Percentiles rank a stretch among this genome's conserved stretches.
Evolutionary conservation across 2,797 vertebrate species (phyloP).

Genomic region (Siniperca obscura): DNA sequence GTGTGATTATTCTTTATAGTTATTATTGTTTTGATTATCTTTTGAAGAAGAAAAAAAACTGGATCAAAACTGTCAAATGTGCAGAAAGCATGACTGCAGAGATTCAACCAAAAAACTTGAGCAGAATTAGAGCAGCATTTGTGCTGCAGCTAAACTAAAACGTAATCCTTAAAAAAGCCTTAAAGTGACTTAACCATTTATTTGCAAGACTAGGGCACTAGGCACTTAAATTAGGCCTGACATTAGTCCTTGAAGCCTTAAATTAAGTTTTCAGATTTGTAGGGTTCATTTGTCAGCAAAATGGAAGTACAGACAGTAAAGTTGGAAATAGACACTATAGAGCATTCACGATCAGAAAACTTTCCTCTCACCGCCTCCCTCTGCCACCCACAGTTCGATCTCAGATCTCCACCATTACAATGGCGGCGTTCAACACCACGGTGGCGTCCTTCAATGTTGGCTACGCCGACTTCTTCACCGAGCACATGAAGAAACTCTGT

Average conservation of each 20-base stretch:
- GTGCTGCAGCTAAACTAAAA: too few species aligned
- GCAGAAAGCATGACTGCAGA: too few species aligned
- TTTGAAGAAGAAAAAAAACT: too few species aligned
- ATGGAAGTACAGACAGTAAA: background rate
- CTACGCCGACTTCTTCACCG: conserved; percentile 97
- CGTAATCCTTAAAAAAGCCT: too few species aligned
- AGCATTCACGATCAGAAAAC: background rate
- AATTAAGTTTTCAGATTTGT: too few species aligned
- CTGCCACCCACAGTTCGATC: conserved; percentile 88
- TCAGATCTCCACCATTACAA: conserved; percentile 99
- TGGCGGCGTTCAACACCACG: conserved; percentile 98
- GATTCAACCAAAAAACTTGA: too few species aligned
- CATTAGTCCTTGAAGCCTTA: too few species aligned
- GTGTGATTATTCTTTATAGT: background rate
- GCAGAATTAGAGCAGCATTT: too few species aligned
- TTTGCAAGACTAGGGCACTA: too few species aligned
- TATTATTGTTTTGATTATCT: background rate
- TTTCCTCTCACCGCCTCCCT: background rate
- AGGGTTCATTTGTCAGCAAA: background rate
- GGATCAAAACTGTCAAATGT: too few species aligned
- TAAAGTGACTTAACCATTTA: too few species aligned
- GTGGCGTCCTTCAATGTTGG: conserved; percentile 98
- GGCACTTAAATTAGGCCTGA: background rate
- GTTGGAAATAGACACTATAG: background rate
- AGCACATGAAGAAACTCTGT: conserved; percentile 98